Base-by-base conservation (phyloP, 2,888 invertebrate genomes). In the Noctua janthe region DNA sequence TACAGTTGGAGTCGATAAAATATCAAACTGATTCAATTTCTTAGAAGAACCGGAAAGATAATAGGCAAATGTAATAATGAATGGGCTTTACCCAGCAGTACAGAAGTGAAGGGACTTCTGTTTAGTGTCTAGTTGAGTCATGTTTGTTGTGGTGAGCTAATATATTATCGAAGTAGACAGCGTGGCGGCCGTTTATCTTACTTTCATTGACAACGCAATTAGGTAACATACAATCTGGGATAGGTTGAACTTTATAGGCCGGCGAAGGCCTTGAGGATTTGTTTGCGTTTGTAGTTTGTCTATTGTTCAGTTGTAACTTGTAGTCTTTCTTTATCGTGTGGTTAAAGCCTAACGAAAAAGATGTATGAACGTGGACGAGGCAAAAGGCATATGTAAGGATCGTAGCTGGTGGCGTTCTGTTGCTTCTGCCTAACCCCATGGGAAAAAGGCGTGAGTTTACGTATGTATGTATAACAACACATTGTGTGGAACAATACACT, bases 71-170 rank as follows among this genome's bases (percentile, higher is more conserved):
- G 43, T 56, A 17, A 47, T 76, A 49, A 47, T 67, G 15, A 56
- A 29, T 86, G 71, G 77, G 78, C 11, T 64, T 66, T 54, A 43
- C 66, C 83, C 71, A 71, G 1, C 29, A 15, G 2, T 56, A 13
- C 72, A 47, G 71, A 64, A 74, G 64, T 13, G 17, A 11, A 23
- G 67, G 35, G 35, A 15, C 23, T 20, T 72, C 47, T 47, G 72
- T 35, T 71, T 17, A 64, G 35, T n/a, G 6, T 78, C 64, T 23
- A 51, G 70, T 70, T 73, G 84, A 87, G 17, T 79, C 79, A 87
- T 79, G 54, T 73, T 71, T 78, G 79, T 74, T 79, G 73, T 13
- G 78, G 83, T 73, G 79, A 79, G 59, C 49, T 69, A 78, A 83
- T 72, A 15, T 20, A 23, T 54, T 43, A 67, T 69, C 29, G 66